Evolutionary conservation across 2,888 invertebrate species (phyloP), one percentile per base, ranked within the genome.

Genomic region (Lepidocyrtinus sp.): DNA sequence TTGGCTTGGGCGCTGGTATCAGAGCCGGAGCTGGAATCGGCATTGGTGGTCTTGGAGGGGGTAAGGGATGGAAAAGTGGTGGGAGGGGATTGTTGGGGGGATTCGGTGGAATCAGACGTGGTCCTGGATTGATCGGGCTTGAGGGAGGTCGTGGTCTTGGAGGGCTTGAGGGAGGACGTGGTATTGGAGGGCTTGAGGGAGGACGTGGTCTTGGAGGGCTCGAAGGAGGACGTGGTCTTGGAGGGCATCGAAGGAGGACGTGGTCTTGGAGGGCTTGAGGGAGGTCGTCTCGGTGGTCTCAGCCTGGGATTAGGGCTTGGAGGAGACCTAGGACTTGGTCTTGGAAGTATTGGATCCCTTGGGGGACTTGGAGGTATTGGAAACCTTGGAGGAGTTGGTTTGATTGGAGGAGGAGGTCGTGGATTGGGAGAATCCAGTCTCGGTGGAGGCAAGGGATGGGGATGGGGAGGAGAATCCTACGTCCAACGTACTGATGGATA

Each of bases 371-470:
- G 26, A 1, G 61, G 61, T 5, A 1, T 17, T 2, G 19, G 61
- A 5, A 22, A 22, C 12, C 26, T 69, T 9, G 69, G 59, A 25
- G 69, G 69, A 1, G 22, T 15, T 55, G 61, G 61, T 17, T 17
- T 9, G 12, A 24, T 19, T 2, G 63, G 22, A 9, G 26, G 24
- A 1, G 63, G 25, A 59, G 9, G 71, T 17, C 1, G 2, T 12
- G 61, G 21, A 19, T 24, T 24, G 1, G 2, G 5, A 7, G 62
- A 62, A 62, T 1, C n/a, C 12, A 36, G 63, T 19, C 2, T 19
- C 21, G 70, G 61, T 7, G 69, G 36, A n/a, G 72, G 63, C n/a
- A 19, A 69, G 17, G 70, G 70, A 27, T 71, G 50, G 55, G 70
- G 70, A 26, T 71, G 70, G 70, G 70, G 70, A 61, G 2, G 25